A percentile compares a stretch with the other conserved stretches of the same genome.
Evolutionary conservation across 1,140 invertebrate genomes (phyloP).

Genomic region (Zaprionus capensis): DNA sequence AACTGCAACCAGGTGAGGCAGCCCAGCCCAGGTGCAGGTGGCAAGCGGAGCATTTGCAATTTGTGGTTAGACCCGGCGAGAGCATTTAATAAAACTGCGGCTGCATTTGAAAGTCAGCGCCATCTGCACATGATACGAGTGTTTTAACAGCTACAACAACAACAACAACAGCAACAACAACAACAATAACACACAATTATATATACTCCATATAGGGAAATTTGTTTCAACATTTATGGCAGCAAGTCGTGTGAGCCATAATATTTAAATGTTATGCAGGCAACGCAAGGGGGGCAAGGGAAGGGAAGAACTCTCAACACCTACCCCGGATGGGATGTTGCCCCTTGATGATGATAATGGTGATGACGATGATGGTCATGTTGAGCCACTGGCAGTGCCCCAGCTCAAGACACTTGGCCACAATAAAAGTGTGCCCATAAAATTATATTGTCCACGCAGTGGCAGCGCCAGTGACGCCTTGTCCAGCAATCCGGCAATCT

Average conservation of each 20-base stretch:
- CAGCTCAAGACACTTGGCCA: conserved; percentile 63
- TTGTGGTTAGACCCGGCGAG: conserved; percentile 51
- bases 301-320: conserved; percentile 58
- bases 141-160: conserved; percentile 29
- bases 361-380: conserved; percentile 47
- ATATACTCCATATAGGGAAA: conserved; percentile 29
- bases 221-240: conserved; percentile 76
- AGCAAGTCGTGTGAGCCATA: conserved; percentile 43
- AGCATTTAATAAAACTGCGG: conserved; percentile 61
- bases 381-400: conserved; percentile 38
- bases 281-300: neutral
- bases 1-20: conserved; percentile 47
- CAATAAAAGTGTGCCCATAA: conserved; percentile 79
- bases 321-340: conserved; percentile 31
- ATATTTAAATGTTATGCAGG: conserved; percentile 75
- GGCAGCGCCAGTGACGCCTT: conserved; percentile 10
- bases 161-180: neutral
- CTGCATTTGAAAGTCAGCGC: conserved; percentile 53
- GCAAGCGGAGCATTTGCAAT: conserved; percentile 49
- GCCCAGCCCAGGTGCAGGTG: conserved; percentile 2
- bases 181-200: neutral
- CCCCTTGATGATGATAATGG: conserved; percentile 19
- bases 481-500: conserved; percentile 44
- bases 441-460: conserved; percentile 76
- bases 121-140: conserved; percentile 34